Conservation (phyloP, 1,140 invertebrate species). For the Solenopsis invicta region DNA sequence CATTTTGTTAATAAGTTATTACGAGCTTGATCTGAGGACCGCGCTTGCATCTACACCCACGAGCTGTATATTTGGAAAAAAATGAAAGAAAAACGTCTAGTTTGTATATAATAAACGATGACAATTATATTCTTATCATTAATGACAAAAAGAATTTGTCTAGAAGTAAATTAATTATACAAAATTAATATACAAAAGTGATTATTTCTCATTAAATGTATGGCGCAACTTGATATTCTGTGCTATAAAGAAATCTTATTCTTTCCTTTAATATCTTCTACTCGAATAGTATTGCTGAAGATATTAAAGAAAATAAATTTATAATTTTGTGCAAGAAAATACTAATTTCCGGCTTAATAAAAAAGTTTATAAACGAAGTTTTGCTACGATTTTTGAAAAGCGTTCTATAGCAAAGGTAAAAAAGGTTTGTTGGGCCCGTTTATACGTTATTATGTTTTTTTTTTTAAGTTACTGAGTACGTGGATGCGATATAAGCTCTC, state of each 20-base stretch:
- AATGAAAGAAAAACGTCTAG: neutral
- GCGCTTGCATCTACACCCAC: neutral
- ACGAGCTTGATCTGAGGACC: neutral
- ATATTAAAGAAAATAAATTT: neutral
- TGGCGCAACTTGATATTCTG: neutral
- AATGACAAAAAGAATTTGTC: neutral
- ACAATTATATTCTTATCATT: conserved; percentile 9
- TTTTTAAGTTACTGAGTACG: conserved; percentile 38
- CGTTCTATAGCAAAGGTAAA: neutral
- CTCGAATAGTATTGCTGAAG: neutral
- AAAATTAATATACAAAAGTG: neutral
- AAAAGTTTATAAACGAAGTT: neutral
- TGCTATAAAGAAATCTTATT: neutral
- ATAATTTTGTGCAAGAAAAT: neutral
- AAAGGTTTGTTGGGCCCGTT: conserved; percentile 24
- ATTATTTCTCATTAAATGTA: neutral
- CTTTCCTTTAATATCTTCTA: too few relatives aligned
- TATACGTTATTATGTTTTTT: conserved; percentile 41
- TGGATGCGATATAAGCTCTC: conserved; percentile 52
- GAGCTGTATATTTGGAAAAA: neutral
- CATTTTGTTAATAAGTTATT: neutral
- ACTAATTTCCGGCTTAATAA: neutral
- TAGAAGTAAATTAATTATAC: neutral
- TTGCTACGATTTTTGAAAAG: neutral
- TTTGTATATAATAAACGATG: neutral